Evolutionary conservation across 2,113 vertebrate species (phyloP).

Genomic region (Tragelaphus strepsiceros): DNA sequence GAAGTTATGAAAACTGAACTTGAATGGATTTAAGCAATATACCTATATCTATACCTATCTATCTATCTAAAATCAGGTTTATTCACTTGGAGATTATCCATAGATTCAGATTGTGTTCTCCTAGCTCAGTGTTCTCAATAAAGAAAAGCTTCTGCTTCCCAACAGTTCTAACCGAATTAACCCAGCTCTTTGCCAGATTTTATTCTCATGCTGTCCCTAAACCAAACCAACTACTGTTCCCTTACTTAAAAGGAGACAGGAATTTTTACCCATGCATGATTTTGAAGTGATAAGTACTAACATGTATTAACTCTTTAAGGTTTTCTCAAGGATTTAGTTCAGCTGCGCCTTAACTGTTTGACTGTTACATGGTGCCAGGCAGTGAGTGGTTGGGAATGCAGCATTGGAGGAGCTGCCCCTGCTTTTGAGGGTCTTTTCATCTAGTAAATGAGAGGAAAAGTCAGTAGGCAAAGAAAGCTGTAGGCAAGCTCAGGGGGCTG

Average conservation of each 20-base stretch:
- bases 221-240: background rate
- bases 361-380: no score
- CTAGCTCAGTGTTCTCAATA: background rate
- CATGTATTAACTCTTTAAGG: background rate
- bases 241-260: background rate
- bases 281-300: background rate
- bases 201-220: background rate
- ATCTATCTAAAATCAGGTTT: background rate
- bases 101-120: background rate
- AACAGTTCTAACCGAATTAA: background rate
- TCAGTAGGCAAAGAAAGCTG: background rate
- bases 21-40: background rate
- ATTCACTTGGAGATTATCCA: background rate
- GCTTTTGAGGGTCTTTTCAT: background rate
- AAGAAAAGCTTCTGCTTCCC: background rate
- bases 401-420: accelerated
- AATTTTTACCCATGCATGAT: background rate
- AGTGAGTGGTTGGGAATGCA: background rate
- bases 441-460: background rate
- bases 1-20: background rate
- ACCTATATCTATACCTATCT: background rate
- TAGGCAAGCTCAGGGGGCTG: background rate
- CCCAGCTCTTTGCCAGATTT: background rate
- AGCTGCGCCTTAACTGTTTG: no score
- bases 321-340: background rate